These are phyloP conservation scores for Sarcoramphus papa DNA, from an alignment of 2,797 vertebrate genomes.

Conservation along the genomic window DNA sequence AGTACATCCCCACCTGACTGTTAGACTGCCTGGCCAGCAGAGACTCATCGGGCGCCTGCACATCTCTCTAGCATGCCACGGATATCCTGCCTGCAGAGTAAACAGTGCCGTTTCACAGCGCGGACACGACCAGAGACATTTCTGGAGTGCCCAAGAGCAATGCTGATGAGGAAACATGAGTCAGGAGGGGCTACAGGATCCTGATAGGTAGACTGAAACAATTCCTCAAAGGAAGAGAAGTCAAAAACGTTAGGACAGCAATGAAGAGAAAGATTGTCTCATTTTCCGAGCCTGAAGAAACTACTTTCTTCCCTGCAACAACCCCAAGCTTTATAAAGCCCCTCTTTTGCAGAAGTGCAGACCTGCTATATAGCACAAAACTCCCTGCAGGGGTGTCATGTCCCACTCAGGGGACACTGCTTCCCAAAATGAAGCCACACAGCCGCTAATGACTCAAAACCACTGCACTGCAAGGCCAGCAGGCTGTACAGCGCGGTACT, in stretches of 20 bases:
- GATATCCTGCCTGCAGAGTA: not conserved
- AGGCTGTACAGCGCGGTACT: rapidly evolving
- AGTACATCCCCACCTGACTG: not conserved
- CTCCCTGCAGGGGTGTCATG: not conserved
- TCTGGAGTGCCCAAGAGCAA: not conserved
- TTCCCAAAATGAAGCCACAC: not conserved
- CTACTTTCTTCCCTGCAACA: not conserved
- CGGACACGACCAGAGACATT: not conserved
- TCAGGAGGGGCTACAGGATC: not conserved
- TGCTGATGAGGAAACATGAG: not conserved
- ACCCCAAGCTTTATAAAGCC: not conserved
- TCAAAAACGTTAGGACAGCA: not conserved
- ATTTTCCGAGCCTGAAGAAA: not conserved
- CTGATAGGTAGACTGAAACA: not conserved
- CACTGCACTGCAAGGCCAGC: not conserved
- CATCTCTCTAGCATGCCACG: not conserved
- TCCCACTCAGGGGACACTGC: not conserved
- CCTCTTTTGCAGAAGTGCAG: not conserved
- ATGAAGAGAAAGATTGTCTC: not conserved
- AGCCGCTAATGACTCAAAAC: not conserved
- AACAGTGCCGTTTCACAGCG: rapidly evolving
- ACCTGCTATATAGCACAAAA: not conserved
- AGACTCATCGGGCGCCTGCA: not conserved
- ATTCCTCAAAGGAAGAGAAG: not conserved
- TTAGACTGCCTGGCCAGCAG: not conserved